Percentiles rank a stretch among this genome's conserved stretches.
These are phyloP conservation scores for Rhinoptilus africanus DNA, from an alignment of 2,113 vertebrate species.

Conservation along the genomic window DNA sequence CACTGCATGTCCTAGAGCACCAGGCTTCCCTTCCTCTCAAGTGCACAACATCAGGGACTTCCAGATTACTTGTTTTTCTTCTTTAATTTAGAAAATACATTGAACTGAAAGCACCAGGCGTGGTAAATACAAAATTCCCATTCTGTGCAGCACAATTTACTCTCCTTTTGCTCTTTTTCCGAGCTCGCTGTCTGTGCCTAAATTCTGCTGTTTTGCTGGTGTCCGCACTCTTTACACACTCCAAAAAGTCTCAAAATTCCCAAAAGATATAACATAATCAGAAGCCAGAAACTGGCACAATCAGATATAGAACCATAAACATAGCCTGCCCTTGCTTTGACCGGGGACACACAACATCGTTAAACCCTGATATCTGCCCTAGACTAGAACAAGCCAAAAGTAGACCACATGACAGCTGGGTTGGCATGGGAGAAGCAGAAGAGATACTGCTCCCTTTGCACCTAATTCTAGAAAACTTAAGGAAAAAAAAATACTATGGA, in stretches of 20 bases:
- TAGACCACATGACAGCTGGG: not conserved
- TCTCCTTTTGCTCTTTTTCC: not conserved
- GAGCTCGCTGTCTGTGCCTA: not conserved
- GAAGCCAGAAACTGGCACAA: not conserved
- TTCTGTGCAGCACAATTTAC: not conserved
- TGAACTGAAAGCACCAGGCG: not conserved
- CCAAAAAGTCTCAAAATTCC: not conserved
- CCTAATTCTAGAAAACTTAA: not conserved
- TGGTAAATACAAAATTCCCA: not conserved
- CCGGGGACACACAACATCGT: not conserved
- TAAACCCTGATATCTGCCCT: not conserved
- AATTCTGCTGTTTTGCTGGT: not conserved
- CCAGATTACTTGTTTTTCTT: not conserved
- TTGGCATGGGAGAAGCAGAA: not conserved
- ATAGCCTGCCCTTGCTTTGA: not conserved
- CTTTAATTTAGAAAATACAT: not conserved
- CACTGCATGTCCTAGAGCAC: not conserved
- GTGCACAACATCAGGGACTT: not conserved
- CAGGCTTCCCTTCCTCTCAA: not conserved
- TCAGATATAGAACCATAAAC: not conserved
- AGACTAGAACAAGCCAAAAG: not conserved
- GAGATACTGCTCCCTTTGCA: not conserved
- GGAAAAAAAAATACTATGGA: not conserved
- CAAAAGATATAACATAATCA: not conserved
- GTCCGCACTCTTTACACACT: not conserved